Percentiles rank a stretch among this genome's conserved stretches.
These are phyloP conservation scores for Dugesia japonica DNA, from an alignment of 2,888 invertebrate genomes.

Conservation along the genomic window DNA sequence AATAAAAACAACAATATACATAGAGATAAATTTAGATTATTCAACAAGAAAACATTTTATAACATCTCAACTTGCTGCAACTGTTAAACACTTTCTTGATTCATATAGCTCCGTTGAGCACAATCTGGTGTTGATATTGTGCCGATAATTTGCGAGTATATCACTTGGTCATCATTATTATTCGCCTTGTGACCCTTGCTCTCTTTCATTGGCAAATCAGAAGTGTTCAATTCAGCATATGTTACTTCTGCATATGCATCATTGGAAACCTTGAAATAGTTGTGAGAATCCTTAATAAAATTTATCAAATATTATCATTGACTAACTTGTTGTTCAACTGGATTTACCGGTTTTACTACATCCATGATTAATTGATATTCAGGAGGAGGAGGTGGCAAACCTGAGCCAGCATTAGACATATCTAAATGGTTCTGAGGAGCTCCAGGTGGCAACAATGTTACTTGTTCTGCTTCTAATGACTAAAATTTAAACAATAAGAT, in stretches of 20 bases:
- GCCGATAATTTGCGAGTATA: conserved; percentile 14
- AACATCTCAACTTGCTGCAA: background rate
- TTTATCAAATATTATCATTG: too few relatives aligned
- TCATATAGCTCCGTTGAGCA: background rate
- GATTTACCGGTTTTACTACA: background rate
- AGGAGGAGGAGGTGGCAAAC: background rate
- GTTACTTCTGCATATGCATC: background rate
- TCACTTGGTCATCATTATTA: conserved; percentile 20
- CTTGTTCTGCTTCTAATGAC: background rate
- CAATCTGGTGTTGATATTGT: background rate
- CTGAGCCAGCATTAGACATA: background rate
- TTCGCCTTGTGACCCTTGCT: background rate
- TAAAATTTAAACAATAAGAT: background rate
- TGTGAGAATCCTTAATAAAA: too few relatives aligned
- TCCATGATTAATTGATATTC: background rate
- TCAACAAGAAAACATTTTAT: background rate
- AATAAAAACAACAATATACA: background rate
- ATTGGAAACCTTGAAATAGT: background rate
- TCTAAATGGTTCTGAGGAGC: background rate
- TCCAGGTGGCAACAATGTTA: background rate
- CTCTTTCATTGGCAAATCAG: background rate
- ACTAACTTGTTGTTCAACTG: background rate
- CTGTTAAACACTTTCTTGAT: background rate
- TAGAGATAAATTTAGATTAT: too few relatives aligned
- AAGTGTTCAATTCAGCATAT: background rate